phyloP scores from a whole-genome alignment of 2,888 invertebrate genomes.

The Campopleginae sp. region DNA sequence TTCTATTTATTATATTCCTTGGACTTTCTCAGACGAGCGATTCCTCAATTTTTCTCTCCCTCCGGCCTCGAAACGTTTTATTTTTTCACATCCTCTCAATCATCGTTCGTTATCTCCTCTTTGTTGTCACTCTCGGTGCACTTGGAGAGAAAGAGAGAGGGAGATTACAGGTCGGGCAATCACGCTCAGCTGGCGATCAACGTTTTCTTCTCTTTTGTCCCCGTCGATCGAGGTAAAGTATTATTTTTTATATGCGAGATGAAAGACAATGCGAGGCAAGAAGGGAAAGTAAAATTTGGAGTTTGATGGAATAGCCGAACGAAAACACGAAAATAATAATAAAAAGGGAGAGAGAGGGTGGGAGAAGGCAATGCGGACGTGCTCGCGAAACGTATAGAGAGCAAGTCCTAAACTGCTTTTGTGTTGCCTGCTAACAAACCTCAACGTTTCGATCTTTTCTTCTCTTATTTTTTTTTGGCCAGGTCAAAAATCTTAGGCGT shows the following conservation, averaged over 20 bases:
- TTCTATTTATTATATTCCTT: not conserved
- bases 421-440: conserved; percentile 71
- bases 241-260: not conserved
- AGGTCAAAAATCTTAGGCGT: conserved; percentile 48
- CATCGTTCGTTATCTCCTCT: conserved; percentile 51
- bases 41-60: conserved; percentile 3
- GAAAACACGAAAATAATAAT: conserved; percentile 21
- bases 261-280: not conserved
- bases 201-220: conserved; percentile 28
- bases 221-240: not conserved
- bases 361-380: conserved; percentile 61
- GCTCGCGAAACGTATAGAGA: conserved; percentile 59
- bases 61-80: not conserved
- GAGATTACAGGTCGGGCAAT: conserved; percentile 23
- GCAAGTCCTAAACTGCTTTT: conserved; percentile 68
- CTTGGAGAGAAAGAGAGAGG: conserved; percentile 7
- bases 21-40: conserved; percentile 10
- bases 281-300: not conserved
- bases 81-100: conserved; percentile 35
- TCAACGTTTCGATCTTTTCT: conserved; percentile 45
- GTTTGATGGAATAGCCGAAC: not conserved
- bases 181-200: conserved; percentile 59
- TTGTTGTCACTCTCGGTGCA: conserved; percentile 47
- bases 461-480: conserved; percentile 16
- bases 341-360: conserved; percentile 41